Evolutionary conservation across 35 echinoderm and acorn worm species (phyloP), one percentile per base, ranked within the genome.

Genomic region (Ophioderma brevispina): DNA sequence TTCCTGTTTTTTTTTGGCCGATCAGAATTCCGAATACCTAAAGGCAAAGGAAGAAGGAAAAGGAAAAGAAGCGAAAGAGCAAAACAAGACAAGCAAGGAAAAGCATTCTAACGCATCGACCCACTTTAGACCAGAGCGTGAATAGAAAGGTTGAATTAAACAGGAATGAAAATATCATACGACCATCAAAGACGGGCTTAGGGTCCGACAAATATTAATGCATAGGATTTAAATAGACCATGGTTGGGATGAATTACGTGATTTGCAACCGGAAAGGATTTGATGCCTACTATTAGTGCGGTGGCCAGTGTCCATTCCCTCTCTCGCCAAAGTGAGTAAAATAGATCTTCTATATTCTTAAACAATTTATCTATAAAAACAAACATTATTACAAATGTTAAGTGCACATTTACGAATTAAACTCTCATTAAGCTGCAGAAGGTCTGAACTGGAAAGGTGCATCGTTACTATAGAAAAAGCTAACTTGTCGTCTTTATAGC

Each of bases 231-330:
- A 38, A 76, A 81, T 42, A 87, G 88, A 1, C 88, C 95, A 35
- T n/a, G 90, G 93, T 6, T 98, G 96, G 96, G 93, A 95, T 81
- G 90, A 91, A n/a, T 31, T 95, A 94, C 90, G 92, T 98, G 32
- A 94, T 98, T n/a, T 23, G 96, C 96, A 28, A n/a, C 96, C 96
- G 32, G 84, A 77, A n/a, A 18, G 87, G 82, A 6, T 98, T 93
- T 76, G 76, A 95, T 49, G 96, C 96, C 8, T 98, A 90, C 84
- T 95, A 98, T 70, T 98, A n/a, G 96, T 84, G 75, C 86, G 0
- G 96, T 93, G 31, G 82, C n/a, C n/a, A 90, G 23, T 98, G 96
- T 43, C 76, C 87, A 25, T 98, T 98, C 41, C 96, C 96, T 8
- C 96, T 8, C 81, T 98, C 13, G 82, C 80, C 41, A 88, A 98